Base-by-base conservation (phyloP, 2,113 vertebrate species). In the Osmerus mordax region DNA sequence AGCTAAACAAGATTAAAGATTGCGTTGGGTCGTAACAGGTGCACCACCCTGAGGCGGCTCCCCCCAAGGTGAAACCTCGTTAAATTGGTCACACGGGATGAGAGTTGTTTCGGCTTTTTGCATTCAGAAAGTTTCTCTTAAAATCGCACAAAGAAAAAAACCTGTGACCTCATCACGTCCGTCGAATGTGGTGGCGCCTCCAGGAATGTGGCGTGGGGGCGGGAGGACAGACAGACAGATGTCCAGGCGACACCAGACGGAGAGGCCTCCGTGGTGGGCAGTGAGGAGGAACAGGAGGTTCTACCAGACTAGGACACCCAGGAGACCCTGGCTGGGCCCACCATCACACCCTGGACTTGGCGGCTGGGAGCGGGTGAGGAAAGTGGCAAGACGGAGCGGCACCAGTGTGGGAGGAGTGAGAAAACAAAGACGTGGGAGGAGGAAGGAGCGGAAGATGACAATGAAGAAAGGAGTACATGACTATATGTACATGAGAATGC, bases 51-150 rank as follows among this genome's bases (percentile, higher is more conserved):
- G 67, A 58, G 70, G 82, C 82, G 82, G 67, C 71, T 72, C 62
- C 76, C 36, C 78, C 81, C 85, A 87, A 88, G 88, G 89, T 91
- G 90, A 90, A 89, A 90, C 87, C 88, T 87, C 84, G 89, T 91
- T 92, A 92, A 92, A 91, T 92, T 92, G 91, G 90, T 91, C 92
- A 91, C 87, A 88, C 86, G 91, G 90, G 89, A 88, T 69, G 84
- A 70, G 80, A 80, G 82, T 75, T 88, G 86, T 41, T 5, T 32
- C 3, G 29, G 29, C 29, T 3, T 41, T 6, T 8, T 41, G 36
- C 8, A 2, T 41, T 41, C 36, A 8, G 36, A 32, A 41, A 41
- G 36, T 41, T 41, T 41, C 7, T 41, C 36, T 32, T 5, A 3
- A 32, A 23, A 23, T 23, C 5, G 29, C 29, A 5, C 29, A 32